These are phyloP conservation scores for Prorops nasuta DNA, from an alignment of 1,140 invertebrate species.

Conservation along the genomic window DNA sequence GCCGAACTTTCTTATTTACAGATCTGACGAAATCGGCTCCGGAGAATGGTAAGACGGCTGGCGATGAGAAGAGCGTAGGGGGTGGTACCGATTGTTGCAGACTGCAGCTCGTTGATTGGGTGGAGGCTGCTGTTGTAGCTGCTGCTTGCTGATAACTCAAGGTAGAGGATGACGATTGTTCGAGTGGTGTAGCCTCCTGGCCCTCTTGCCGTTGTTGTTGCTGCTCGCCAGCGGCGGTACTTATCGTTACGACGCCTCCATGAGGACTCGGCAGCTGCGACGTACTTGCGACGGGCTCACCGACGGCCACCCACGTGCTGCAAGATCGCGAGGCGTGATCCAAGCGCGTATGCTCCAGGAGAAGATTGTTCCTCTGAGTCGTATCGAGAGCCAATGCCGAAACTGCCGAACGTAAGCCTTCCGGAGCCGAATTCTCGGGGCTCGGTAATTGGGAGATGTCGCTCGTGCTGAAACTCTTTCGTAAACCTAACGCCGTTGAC, in stretches of 20 bases:
- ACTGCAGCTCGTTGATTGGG: conserved; percentile 5
- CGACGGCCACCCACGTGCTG: conserved; percentile 83
- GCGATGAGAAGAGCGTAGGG: conserved; percentile 53
- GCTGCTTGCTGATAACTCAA: too few species aligned
- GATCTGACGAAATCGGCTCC: conserved; percentile 74
- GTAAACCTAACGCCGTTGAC: conserved; percentile 74
- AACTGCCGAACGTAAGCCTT: conserved; percentile 58
- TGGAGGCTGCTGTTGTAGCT: too few species aligned
- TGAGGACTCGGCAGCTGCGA: conserved; percentile 74
- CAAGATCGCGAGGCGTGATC: conserved; percentile 77
- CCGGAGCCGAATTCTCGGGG: conserved; percentile 41
- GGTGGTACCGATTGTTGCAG: conserved; percentile 39
- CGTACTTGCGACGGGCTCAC: conserved; percentile 65
- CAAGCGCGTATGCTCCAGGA: conserved; percentile 61
- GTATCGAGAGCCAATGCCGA: conserved; percentile 69
- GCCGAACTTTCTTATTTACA: conserved; percentile 77
- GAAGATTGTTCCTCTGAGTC: conserved; percentile 60
- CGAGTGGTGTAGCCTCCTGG: conserved; percentile 8
- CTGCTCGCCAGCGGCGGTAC: conserved; percentile 49
- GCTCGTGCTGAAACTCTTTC: conserved; percentile 78
- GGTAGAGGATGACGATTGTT: too few species aligned
- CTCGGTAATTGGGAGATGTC: conserved; percentile 66
- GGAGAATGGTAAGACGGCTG: conserved; percentile 61
- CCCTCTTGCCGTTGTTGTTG: too few species aligned
- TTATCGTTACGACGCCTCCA: too few species aligned